Evolutionary conservation across 2,888 invertebrate genomes (phyloP).

Genomic region (Leucophora obtusa): DNA sequence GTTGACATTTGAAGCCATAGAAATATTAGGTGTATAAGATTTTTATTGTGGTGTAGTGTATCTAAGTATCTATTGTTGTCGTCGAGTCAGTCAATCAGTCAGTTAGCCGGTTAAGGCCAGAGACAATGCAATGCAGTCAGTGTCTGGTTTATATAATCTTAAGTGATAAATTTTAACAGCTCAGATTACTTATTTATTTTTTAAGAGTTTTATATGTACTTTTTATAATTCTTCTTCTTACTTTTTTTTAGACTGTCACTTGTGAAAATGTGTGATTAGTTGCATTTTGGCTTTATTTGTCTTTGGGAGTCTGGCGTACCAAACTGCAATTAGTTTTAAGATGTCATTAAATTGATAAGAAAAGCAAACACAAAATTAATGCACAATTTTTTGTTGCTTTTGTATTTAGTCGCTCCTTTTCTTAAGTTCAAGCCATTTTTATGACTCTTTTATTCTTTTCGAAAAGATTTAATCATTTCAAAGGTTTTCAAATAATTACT

Average conservation of each 20-base stretch:
- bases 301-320: constrained; percentile 18
- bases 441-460: neutral
- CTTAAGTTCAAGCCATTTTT: neutral
- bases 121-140: neutral
- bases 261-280: constrained; percentile 36
- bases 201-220: constrained; percentile 19
- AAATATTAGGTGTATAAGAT: constrained; percentile 30
- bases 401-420: neutral
- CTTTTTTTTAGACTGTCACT: constrained; percentile 1
- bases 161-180: constrained; percentile 60
- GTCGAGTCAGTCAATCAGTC: neutral
- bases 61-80: neutral
- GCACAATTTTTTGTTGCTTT: neutral
- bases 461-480: neutral
- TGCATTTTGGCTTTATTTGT: constrained; percentile 15
- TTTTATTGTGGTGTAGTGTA: constrained; percentile 16
- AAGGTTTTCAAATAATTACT: neutral
- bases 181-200: constrained; percentile 54
- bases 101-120: constrained; percentile 3
- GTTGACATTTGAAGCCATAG: constrained; percentile 21
- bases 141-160: constrained; percentile 24
- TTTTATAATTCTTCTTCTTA: neutral
- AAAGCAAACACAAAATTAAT: neutral
- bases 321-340: constrained; percentile 49
- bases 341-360: constrained; percentile 52